Conservation (phyloP, 1,140 invertebrate genomes). For the Drosophila kurseongensis region DNA sequence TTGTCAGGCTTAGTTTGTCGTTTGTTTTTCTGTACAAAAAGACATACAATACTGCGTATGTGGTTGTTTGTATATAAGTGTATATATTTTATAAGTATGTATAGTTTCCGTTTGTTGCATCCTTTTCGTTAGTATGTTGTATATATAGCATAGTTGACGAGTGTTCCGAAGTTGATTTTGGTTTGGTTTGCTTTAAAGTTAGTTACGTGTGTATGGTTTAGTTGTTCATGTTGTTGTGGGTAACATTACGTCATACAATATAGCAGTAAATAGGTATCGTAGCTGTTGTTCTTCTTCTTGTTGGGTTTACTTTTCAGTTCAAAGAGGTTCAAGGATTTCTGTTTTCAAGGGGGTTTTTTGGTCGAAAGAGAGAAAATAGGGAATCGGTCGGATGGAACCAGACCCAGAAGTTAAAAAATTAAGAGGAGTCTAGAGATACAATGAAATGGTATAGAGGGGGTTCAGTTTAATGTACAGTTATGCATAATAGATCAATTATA, state of each 20-base stretch:
- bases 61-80: conserved; percentile 75
- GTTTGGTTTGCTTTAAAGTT: conserved; percentile 39
- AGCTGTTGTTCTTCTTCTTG: conserved; percentile 56
- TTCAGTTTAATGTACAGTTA: conserved; percentile 48
- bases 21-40: conserved; percentile 68
- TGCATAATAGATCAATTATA: conserved; percentile 52
- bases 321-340: conserved; percentile 19
- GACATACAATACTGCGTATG: conserved; percentile 80
- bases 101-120: conserved; percentile 49
- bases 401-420: conserved; percentile 10
- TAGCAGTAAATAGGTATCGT: conserved; percentile 79
- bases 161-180: conserved; percentile 49
- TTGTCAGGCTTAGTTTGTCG: conserved; percentile 71
- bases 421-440: background rate
- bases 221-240: conserved; percentile 58
- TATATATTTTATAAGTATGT: conserved; percentile 62
- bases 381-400: background rate
- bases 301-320: conserved; percentile 48
- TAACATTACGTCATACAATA: conserved; percentile 77
- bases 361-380: conserved; percentile 9
- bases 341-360: conserved; percentile 1
- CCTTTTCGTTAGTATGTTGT: conserved; percentile 22
- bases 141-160: conserved; percentile 64
- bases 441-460: conserved; percentile 1
- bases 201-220: conserved; percentile 41